Evolutionary conservation across 2,113 vertebrate genomes (phyloP).

Genomic region (Limnothrissa miodon): DNA sequence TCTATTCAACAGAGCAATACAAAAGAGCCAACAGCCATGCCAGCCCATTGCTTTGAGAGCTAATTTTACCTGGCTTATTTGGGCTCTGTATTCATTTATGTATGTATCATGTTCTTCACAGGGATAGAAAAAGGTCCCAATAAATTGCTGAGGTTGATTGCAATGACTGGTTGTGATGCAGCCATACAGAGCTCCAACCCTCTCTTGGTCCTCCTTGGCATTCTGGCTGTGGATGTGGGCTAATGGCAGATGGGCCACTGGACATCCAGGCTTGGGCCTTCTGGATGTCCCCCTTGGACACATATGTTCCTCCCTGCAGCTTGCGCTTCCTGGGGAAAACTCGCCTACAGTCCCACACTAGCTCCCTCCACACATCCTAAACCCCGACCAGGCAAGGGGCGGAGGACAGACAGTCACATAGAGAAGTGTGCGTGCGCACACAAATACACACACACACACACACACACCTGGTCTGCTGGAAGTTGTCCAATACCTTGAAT

Average conservation of each 20-base stretch:
- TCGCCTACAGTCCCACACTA: constrained; percentile 61
- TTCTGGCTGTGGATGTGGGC: constrained; percentile 57
- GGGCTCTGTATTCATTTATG: background rate
- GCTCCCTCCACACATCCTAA: constrained; percentile 58
- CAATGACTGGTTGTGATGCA: background rate
- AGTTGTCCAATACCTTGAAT: background rate
- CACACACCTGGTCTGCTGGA: background rate
- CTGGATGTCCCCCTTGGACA: constrained; percentile 68
- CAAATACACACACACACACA: background rate
- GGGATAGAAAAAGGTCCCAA: background rate
- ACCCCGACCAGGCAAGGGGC: constrained; percentile 33
- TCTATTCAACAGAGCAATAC: too few species aligned
- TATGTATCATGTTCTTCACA: background rate
- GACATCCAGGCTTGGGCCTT: constrained; percentile 65
- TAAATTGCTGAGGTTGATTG: background rate
- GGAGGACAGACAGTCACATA: constrained; percentile 21
- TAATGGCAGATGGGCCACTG: constrained; percentile 70
- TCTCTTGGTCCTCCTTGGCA: constrained; percentile 40
- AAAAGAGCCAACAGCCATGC: too few species aligned
- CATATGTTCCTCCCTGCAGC: constrained; percentile 71
- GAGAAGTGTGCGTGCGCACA: constrained; percentile 15
- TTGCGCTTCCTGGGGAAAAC: constrained; percentile 66
- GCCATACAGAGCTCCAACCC: background rate
- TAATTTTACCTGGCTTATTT: background rate
- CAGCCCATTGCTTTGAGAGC: background rate